These are phyloP conservation scores for Thera obeliscata DNA, from an alignment of 2,888 invertebrate genomes.

Conservation along the genomic window DNA sequence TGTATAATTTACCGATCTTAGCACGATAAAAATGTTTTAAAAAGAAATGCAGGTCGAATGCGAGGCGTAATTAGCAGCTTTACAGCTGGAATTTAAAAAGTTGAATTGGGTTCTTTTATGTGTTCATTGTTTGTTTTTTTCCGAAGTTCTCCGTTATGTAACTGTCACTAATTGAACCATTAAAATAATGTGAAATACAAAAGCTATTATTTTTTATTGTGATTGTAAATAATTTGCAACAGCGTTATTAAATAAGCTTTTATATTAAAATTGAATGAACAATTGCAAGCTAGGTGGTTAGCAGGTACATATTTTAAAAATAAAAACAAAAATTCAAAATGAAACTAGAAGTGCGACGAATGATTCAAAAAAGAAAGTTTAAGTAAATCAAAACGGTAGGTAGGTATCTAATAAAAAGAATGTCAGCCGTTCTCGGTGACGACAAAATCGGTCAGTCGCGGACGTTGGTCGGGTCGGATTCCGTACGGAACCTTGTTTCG, in stretches of 20 bases:
- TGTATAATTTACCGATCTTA: constrained; percentile 16
- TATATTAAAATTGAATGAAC: neutral
- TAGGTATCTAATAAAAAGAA: constrained; percentile 58
- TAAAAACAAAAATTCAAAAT: constrained; percentile 14
- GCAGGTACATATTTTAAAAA: neutral
- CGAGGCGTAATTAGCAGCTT: constrained; percentile 14
- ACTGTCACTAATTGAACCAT: constrained; percentile 24
- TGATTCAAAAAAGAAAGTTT: constrained; percentile 44
- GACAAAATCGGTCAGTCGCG: constrained; percentile 72
- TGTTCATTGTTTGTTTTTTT: constrained; percentile 22
- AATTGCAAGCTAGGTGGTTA: neutral
- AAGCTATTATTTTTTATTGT: neutral
- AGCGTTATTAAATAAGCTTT: neutral
- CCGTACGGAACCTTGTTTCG: constrained; percentile 80
- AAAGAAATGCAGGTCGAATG: constrained; percentile 22
- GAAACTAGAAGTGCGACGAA: constrained; percentile 41
- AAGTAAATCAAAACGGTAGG: constrained; percentile 42
- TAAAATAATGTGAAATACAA: neutral
- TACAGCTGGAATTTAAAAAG: constrained; percentile 20
- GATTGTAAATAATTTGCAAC: constrained; percentile 1
- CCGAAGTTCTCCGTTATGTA: constrained; percentile 28
- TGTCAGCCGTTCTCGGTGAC: constrained; percentile 66
- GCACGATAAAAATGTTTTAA: constrained; percentile 11
- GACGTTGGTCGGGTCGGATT: constrained; percentile 70
- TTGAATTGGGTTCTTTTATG: constrained; percentile 36